phyloP scores from a whole-genome alignment of 35 echinoderm and acorn worm species.

The Antedon bifida region DNA sequence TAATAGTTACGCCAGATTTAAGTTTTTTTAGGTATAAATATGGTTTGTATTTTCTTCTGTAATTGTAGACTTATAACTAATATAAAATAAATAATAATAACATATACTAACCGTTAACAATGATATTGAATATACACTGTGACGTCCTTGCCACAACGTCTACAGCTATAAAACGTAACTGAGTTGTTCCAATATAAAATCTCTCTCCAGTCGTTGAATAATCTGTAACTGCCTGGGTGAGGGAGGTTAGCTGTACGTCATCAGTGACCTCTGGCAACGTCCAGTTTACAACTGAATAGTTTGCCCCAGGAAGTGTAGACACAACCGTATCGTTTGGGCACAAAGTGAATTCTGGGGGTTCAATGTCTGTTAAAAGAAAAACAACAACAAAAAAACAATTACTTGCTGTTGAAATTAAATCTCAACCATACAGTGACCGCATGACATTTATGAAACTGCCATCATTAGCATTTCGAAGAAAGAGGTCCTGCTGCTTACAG shows the following conservation, averaged over 20 bases:
- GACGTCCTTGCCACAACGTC: not conserved
- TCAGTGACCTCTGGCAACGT: not conserved
- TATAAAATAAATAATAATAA: not conserved
- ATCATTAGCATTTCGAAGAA: no score
- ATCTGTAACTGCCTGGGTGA: not conserved
- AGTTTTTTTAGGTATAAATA: no score
- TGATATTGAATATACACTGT: not conserved
- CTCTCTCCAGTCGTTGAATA: not conserved
- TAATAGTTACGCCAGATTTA: no score
- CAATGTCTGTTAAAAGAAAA: not conserved
- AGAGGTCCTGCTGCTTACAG: no score
- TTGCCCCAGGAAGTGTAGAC: not conserved
- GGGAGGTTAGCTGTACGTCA: not conserved
- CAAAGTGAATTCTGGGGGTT: not conserved
- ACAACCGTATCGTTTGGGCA: not conserved
- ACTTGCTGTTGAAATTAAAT: no score
- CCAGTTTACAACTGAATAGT: not conserved
- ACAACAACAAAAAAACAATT: no score
- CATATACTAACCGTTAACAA: not conserved
- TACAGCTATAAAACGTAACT: not conserved
- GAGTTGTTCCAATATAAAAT: not conserved
- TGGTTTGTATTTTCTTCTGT: no score
- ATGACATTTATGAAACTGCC: no score
- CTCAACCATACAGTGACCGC: no score
- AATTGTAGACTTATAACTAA: no score